Base-by-base conservation (phyloP, 2,797 vertebrate genomes). In the Heliangelus exortis region DNA sequence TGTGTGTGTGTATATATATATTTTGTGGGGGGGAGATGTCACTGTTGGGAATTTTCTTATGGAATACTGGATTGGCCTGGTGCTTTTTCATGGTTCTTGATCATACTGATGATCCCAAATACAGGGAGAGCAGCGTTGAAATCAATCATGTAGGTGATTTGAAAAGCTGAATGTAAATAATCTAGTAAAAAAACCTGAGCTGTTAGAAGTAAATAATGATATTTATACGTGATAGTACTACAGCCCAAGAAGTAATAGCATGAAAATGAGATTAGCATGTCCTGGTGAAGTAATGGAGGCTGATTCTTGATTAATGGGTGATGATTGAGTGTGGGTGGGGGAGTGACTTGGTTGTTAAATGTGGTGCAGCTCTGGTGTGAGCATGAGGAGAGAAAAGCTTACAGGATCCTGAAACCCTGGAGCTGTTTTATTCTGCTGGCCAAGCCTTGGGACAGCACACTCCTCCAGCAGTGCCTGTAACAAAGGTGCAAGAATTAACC, bases 151-250 rank as follows among this genome's bases (percentile, higher is more conserved):
- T 33, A 47, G 29, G 3, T 21, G 9, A 8, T 18, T 91, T 54
- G 23, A 31, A 68, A 81, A 87, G 28, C 31, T 75, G 10, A 43
- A 6, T 45, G 14, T 63, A 67, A 83, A 50, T 77, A 25, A 5
- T 55, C 6, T 16, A 45, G 31, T 67, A 47, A 69, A 48, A 80
- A 57, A 68, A 75, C 47, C 68, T 2, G 13, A 92, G 15, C 17
- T 5, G 2, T 82, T 61, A 1, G 10, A 7, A 5, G 1, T 45
- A 10, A 47, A 48, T 0, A 15, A 5, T 4, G 4, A 7, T 54
- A 13, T 36, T n/a, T 87, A 2, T 73, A 45, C 89, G 23, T 1
- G 9, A 43, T n/a, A 45, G 18, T 10, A 17, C 25, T 72, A 0
- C 34, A 59, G 29, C 15, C 45, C 33, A n/a, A 15, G 15, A 72